Evolutionary conservation across 2,888 invertebrate species (phyloP).

Genomic region (Oeneis ivallda): DNA sequence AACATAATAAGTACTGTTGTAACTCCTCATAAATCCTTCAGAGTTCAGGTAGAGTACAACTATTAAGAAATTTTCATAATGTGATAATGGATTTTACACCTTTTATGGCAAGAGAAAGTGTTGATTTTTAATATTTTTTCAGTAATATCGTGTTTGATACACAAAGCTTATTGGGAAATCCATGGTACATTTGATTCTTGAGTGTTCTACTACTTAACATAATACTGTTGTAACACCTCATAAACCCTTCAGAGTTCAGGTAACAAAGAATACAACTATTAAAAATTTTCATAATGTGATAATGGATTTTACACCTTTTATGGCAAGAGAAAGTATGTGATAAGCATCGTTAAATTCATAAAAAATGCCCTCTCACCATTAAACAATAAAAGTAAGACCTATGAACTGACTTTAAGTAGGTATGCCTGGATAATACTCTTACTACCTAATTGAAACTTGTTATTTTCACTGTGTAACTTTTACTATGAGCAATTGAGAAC

Average conservation of each 20-base stretch:
- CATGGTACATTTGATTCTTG: constrained; percentile 5
- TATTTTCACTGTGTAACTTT: background rate
- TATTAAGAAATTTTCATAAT: constrained; percentile 16
- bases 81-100: constrained; percentile 15
- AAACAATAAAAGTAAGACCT: background rate
- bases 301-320: constrained; percentile 16
- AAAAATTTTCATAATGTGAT: constrained; percentile 16
- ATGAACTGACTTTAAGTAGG: background rate
- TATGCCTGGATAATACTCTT: background rate
- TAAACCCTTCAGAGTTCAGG: constrained; percentile 20
- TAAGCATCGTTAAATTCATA: constrained; percentile 6
- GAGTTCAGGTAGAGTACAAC: too few relatives aligned
- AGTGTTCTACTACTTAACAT: background rate
- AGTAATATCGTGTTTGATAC: background rate
- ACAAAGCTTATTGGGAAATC: constrained; percentile 6
- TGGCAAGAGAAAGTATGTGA: constrained; percentile 15
- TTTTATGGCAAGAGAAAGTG: constrained; percentile 17
- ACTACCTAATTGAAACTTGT: background rate
- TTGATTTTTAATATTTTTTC: too few relatives aligned
- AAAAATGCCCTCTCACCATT: constrained; percentile 10
- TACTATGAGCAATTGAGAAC: background rate
- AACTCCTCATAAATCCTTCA: constrained; percentile 24
- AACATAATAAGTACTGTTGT: background rate
- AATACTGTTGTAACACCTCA: constrained; percentile 17
- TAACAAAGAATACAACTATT: constrained; percentile 5